Percentiles rank a stretch among this genome's conserved stretches.
Conservation (phyloP, 2,797 vertebrate species). For the Mormyrops boulengeri region DNA sequence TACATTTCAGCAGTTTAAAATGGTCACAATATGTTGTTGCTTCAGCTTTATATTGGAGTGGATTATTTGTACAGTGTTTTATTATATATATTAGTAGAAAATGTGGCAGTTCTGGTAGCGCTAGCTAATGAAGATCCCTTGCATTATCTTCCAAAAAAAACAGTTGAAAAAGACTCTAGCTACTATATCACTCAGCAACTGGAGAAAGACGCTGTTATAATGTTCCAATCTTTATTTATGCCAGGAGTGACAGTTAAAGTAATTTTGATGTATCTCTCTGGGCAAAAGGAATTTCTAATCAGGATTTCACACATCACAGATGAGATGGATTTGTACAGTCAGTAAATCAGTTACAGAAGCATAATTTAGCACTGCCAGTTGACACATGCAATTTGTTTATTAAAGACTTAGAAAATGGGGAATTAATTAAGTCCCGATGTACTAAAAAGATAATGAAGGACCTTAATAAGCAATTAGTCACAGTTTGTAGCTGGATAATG, state of each 20-base stretch:
- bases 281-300: slow-evolving; percentile 39
- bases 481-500: slow-evolving; percentile 28
- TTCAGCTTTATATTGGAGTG: neutral
- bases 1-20: neutral
- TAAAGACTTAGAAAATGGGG: slow-evolving; percentile 23
- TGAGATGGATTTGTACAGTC: slow-evolving; percentile 50
- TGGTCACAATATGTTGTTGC: neutral
- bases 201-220: neutral
- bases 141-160: neutral
- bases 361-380: slow-evolving; percentile 34
- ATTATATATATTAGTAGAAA: neutral
- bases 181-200: neutral
- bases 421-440: slow-evolving; percentile 43
- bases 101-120: neutral
- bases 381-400: slow-evolving; percentile 45
- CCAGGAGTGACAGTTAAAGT: slow-evolving; percentile 21
- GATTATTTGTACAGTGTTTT: neutral
- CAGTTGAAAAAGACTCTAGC: neutral
- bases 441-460: slow-evolving; percentile 30
- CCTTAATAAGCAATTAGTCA: slow-evolving; percentile 30
- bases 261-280: slow-evolving; percentile 52
- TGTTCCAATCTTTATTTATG: slow-evolving; percentile 22
- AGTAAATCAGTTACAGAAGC: slow-evolving; percentile 40
- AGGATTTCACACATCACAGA: slow-evolving; percentile 34
- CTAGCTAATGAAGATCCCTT: neutral